Base-by-base conservation (phyloP, 2,888 invertebrate species). In the Polia nebulosa region DNA sequence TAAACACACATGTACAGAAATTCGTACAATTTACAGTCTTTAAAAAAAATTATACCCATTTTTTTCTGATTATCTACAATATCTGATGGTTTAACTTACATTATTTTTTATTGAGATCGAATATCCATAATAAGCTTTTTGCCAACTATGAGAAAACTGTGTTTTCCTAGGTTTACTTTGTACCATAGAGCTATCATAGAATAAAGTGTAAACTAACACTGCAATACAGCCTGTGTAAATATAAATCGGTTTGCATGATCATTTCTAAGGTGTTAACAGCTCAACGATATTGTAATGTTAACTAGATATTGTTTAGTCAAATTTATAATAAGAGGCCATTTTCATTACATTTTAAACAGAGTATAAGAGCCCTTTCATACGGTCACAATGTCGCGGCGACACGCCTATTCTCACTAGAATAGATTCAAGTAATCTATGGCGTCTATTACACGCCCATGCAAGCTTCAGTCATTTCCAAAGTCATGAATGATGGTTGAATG, bases 241-340 rank as follows among this genome's bases (percentile, higher is more conserved):
- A 95, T 83, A 85, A 87, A 87, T 73, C 83, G 83, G 87, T 90
- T 93, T 93, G 93, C 93, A 93, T 94, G 90, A 89, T 92, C 62
- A 92, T 82, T 89, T 87, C 82, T 94, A 94, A 91, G 91, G 87
- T 90, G 91, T 91, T 93, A 90, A 88, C 92, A 91, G 93, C 94
- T 94, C 94, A 95, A 94, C 93, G 93, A 94, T 93, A 91, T 91
- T 82, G 81, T 93, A 92, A 90, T 85, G 87, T 92, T 91, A 90
- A 89, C 81, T 89, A 85, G 85, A 79, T 86, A 90, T 87, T 85
- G 72, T 91, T 90, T 92, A 92, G 89, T 88, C 81, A 87, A 89
- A 88, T 89, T 87, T 88, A 87, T 80, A 77, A 76, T 91, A 91
- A 91, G 88, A 80, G 90, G 91, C 89, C 90, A 89, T 87, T 87